Evolutionary conservation across 2,888 invertebrate species (phyloP).

Genomic region (Brachyptera putata): DNA sequence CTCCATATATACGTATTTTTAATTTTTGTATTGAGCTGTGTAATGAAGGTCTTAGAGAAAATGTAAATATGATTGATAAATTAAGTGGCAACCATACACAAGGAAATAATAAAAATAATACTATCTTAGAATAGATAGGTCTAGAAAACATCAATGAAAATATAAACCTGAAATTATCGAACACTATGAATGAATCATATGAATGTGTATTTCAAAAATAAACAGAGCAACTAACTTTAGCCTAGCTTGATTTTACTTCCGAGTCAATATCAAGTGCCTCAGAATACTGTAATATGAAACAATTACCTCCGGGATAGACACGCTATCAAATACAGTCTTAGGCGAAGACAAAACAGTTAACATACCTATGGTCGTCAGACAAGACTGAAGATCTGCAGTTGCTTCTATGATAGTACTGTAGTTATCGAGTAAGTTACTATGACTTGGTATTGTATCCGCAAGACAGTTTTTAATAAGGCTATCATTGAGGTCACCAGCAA

Average conservation of each 20-base stretch:
- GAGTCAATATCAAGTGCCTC: neutral
- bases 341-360: neutral
- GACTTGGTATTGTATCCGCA: constrained; percentile 70
- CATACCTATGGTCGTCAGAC: constrained; percentile 50
- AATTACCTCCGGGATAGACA: neutral
- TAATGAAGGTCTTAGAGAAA: no score
- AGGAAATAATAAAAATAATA: no score
- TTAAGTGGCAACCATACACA: no score
- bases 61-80: no score
- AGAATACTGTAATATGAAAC: no score
- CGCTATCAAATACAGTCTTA: neutral
- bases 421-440: constrained; percentile 62
- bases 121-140: no score
- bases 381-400: constrained; percentile 62
- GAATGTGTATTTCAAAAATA: neutral
- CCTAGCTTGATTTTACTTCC: neutral
- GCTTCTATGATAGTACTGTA: constrained; percentile 60
- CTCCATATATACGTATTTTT: no score
- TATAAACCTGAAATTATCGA: no score
- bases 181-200: no score
- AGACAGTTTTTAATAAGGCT: constrained; percentile 69
- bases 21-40: no score
- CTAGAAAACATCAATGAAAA: no score
- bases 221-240: neutral
- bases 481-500: constrained; percentile 58